These are phyloP conservation scores for Parotocinclus haroldoi DNA, from an alignment of 2,797 vertebrate species.

Conservation along the genomic window DNA sequence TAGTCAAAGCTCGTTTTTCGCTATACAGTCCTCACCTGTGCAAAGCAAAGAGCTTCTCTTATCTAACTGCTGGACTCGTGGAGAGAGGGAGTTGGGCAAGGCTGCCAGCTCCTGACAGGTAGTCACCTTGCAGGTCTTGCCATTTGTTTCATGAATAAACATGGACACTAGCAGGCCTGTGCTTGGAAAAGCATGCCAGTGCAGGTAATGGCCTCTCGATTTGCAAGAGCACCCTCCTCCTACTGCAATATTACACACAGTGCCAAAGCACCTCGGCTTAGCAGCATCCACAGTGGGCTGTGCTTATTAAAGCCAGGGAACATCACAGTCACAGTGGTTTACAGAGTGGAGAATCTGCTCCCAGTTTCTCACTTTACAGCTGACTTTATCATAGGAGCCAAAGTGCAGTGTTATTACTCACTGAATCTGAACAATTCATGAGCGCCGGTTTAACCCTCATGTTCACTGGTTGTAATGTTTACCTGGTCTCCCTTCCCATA, in stretches of 20 bases:
- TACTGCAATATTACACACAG: constrained; percentile 40
- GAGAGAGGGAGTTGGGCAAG: constrained; percentile 47
- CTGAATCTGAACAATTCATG: constrained; percentile 9
- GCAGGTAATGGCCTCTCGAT: constrained; percentile 56
- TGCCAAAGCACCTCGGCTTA: constrained; percentile 41
- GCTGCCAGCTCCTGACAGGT: constrained; percentile 62
- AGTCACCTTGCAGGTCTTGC: constrained; percentile 69
- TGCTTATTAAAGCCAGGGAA: constrained; percentile 49
- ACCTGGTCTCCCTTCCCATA: too few species aligned
- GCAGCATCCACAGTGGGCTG: constrained; percentile 42
- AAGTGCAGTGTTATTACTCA: constrained; percentile 23
- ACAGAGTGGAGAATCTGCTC: constrained; percentile 22
- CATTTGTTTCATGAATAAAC: constrained; percentile 68
- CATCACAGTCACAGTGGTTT: constrained; percentile 15
- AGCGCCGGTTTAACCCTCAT: background rate
- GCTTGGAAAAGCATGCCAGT: constrained; percentile 44
- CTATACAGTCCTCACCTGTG: constrained; percentile 2
- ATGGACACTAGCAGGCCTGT: constrained; percentile 57
- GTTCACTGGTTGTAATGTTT: background rate
- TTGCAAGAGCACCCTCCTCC: constrained; percentile 34
- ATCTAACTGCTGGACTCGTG: constrained; percentile 54
- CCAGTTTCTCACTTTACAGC: constrained; percentile 15
- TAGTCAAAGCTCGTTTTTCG: constrained; percentile 35
- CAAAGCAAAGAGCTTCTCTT: constrained; percentile 30
- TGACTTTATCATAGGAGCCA: constrained; percentile 19